Evolutionary conservation across 2,797 vertebrate species (phyloP), one percentile per base, ranked within the genome.

Genomic region (Manis javanica): DNA sequence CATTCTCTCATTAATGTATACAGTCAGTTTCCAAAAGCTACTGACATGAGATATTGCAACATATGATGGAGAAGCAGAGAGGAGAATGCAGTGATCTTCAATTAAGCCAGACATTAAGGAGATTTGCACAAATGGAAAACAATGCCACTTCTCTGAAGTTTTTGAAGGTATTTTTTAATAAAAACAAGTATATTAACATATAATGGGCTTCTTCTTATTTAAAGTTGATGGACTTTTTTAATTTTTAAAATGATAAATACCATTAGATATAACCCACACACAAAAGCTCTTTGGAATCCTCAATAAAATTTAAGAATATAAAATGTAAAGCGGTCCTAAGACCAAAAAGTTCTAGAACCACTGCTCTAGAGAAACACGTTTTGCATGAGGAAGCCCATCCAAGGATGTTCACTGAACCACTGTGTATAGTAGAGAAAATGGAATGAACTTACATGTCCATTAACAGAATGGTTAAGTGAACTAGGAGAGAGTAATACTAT

Each of bases 121-220:
- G 31, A 42, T 81, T 31, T 63, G 39, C 15, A 89, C 72, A 63
- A 63, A 57, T 7, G 23, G n/a, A 71, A 94, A 92, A 64, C 29
- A 78, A 42, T 13, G 13, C 7, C 84, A n/a, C 55, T 71, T 63
- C 75, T 92, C n/a, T 64, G 64, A 15, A 14, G 37, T 4, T 77
- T 87, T 26, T 84, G 16, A 83, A 71, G 74, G 71, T 82, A 72
- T n/a, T 96, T 91, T 93, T 79, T 55, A 24, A 61, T 31, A 82
- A 91, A 94, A 88, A 64, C 46, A 46, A 46, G 46, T 51, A 64
- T 42, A 24, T n/a, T 26, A 69, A 96, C 49, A 66, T 34, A 10
- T 23, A 77, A 82, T 46, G n/a, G 37, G 42, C 46, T 75, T 90
- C 46, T 75, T 90, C 21, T 51, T 79, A 63, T n/a, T 94, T 88